A percentile compares a stretch with the other conserved stretches of the same genome.
phyloP scores from a whole-genome alignment of 1,140 invertebrate genomes.

The Cylas formicarius region DNA sequence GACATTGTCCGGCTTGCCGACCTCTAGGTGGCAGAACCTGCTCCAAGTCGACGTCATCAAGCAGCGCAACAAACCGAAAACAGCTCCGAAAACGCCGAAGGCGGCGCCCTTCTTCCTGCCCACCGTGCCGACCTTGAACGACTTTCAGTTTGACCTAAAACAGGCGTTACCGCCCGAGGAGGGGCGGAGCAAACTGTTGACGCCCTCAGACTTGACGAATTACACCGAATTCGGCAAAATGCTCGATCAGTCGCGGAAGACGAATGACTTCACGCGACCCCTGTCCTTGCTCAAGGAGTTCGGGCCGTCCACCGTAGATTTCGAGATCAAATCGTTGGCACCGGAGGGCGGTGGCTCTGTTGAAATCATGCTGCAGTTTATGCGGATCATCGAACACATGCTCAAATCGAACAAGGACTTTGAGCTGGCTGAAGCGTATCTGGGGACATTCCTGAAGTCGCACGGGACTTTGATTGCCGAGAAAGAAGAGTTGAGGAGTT shows the following conservation, averaged over 20 bases:
- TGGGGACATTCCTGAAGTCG: slow-evolving; percentile 84
- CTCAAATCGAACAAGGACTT: slow-evolving; percentile 75
- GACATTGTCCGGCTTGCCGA: slow-evolving; percentile 76
- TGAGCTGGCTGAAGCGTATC: slow-evolving; percentile 87
- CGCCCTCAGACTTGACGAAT: slow-evolving; percentile 52
- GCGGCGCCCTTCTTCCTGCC: slow-evolving; percentile 93
- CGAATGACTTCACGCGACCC: slow-evolving; percentile 48
- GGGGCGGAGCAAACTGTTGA: slow-evolving; percentile 47
- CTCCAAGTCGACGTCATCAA: slow-evolving; percentile 86
- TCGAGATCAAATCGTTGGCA: slow-evolving; percentile 77
- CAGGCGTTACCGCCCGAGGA: slow-evolving; percentile 41
- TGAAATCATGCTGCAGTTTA: slow-evolving; percentile 68
- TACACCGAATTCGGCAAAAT: slow-evolving; percentile 60
- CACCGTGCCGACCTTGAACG: slow-evolving; percentile 72
- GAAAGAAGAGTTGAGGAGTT: slow-evolving; percentile 49
- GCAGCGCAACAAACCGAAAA: slow-evolving; percentile 85
- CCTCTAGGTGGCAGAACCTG: slow-evolving; percentile 89
- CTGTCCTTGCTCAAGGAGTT: slow-evolving; percentile 72
- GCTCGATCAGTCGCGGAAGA: slow-evolving; percentile 43
- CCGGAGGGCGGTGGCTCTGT: slow-evolving; percentile 62
- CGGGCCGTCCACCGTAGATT: slow-evolving; percentile 80
- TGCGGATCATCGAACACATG: slow-evolving; percentile 66
- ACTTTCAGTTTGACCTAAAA: slow-evolving; percentile 68
- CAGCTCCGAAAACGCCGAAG: slow-evolving; percentile 70
- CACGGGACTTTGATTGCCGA: slow-evolving; percentile 61